Base-by-base conservation (phyloP, 2,888 invertebrate genomes). In the Eupithecia vulgata region DNA sequence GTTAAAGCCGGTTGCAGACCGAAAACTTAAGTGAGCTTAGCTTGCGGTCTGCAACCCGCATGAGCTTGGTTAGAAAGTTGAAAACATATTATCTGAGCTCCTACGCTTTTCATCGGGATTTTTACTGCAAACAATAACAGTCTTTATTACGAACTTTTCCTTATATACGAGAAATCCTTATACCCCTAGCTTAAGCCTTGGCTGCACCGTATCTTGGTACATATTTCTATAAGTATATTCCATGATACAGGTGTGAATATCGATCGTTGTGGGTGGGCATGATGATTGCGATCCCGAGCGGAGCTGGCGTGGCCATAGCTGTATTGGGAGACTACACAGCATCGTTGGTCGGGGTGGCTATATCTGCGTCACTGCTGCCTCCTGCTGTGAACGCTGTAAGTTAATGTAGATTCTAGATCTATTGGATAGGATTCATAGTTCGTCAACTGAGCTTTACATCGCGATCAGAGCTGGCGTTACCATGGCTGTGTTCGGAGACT, bases 391-490 rank as follows among this genome's bases (percentile, higher is more conserved):
- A 97, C 90, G 96, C 97, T 75, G 97, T 96, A 82, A 91, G 93
- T 90, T 15, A 42, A 42, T 42, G 15, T 15, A 42, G 15, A 42
- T 42, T 42, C 42, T 42, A 42, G 42, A 42, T 15, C 42, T 15
- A 42, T 15, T 15, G 42, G 42, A 5, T 12, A 40, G 8, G 40
- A 12, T 40, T 40, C 12, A 40, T 10, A 40, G 40, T 35, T 35
- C 4, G 35, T 4, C 5, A 35, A 35, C 35, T 35, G 35, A 35
- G 8, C 35, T 35, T 35, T 5, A 35, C 5, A 87, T 97, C 45
- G 96, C 97, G 0, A 97, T 97, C 0, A 97, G 97, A 0, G 97
- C 96, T 0, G 97, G 97, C 0, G 97, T 97, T 7, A 97, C 97
- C 0, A 90, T 97, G 66, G 96, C 97, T 1, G 95, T 97, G 15